phyloP scores from a whole-genome alignment of 2,113 vertebrate genomes.

The Bos taurus region ARS-UCD2.0 NC_037342.1:31269501-31270000 shows the following conservation, averaged over 20 bases:
- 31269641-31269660: not conserved
- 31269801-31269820: not conserved
- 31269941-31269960: not conserved
- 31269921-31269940: not conserved
- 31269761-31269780: not conserved
- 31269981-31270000: not conserved
- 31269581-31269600: accelerated
- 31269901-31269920: not conserved
- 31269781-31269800: not conserved
- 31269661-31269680: not conserved
- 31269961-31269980: not conserved
- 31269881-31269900: not conserved
- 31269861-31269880: not conserved
- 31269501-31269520: not conserved
- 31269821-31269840: not conserved
- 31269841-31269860: not conserved
- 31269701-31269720: not conserved
- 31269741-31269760: not conserved
- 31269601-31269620: not conserved
- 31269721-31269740: accelerated
- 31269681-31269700: accelerated
- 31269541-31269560: not conserved
- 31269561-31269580: not conserved
- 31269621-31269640: not conserved
- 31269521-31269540: no score